phyloP scores from a whole-genome alignment of 2,797 vertebrate genomes.

The Cheirogaleus major region DNA sequence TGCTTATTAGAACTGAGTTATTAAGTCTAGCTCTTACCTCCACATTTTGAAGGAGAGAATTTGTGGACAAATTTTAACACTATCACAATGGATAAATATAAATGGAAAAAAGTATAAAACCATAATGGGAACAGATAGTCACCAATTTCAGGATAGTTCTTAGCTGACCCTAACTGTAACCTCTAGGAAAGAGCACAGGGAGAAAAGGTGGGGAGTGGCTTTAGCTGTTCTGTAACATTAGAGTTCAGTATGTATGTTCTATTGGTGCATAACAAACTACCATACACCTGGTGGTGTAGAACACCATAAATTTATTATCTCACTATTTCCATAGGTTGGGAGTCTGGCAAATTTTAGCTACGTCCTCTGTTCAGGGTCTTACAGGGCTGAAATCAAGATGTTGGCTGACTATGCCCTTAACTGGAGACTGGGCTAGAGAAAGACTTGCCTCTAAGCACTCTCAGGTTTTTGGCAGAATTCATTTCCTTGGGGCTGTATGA shows the following conservation, averaged over 20 bases:
- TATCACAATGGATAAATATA: background rate
- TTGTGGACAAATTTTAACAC: background rate
- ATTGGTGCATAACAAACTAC: background rate
- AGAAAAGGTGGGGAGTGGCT: background rate
- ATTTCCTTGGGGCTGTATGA: background rate
- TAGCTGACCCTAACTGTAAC: background rate
- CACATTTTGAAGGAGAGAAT: background rate
- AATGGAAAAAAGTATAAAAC: background rate
- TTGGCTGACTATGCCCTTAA: background rate
- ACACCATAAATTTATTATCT: background rate
- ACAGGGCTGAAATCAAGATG: background rate
- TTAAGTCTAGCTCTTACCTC: background rate
- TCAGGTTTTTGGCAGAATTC: background rate
- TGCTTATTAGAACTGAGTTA: background rate
- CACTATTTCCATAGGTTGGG: background rate
- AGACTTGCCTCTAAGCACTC: background rate
- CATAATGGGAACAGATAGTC: background rate
- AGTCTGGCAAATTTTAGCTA: background rate
- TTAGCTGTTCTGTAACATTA: background rate
- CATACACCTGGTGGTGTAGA: background rate
- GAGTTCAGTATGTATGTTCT: background rate
- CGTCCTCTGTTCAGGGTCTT: background rate
- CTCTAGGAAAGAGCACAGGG: background rate
- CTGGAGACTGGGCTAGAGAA: too few species aligned
- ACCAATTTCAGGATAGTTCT: background rate